Percentiles rank a stretch among this genome's conserved stretches.
Conservation (phyloP, 2,113 vertebrate genomes). For the Nerophis lumbriciformis region DNA sequence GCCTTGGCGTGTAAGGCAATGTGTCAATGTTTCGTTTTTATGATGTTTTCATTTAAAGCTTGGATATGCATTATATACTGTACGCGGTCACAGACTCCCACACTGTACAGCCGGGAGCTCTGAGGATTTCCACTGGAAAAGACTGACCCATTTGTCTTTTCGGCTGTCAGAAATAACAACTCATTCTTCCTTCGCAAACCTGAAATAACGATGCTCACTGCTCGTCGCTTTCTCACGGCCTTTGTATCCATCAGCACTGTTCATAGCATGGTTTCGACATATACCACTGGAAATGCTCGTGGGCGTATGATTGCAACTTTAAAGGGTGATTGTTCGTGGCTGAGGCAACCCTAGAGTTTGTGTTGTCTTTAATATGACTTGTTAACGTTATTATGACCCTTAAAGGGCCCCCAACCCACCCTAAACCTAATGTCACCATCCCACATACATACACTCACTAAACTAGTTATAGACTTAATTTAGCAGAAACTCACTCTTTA, state of each 20-base stretch:
- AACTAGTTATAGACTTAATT: no score
- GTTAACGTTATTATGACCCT: no score
- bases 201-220: conserved; percentile 12
- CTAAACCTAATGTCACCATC: no score
- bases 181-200: neutral
- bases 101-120: conserved; percentile 11
- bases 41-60: conserved; percentile 28
- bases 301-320: neutral
- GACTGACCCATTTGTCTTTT: conserved; percentile 1
- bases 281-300: neutral
- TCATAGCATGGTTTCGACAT: neutral
- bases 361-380: no score
- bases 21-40: conserved; percentile 8
- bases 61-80: conserved; percentile 6
- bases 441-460: no score
- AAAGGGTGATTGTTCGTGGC: neutral
- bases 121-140: conserved; percentile 13
- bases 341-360: no score
- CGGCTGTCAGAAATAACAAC: conserved; percentile 11
- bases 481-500: no score
- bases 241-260: neutral
- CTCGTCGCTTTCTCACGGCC: conserved; percentile 4
- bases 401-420: no score
- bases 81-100: neutral
- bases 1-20: conserved; percentile 6